phyloP scores from a whole-genome alignment of 1,140 invertebrate species.

The Harpegnathos saltator region DNA sequence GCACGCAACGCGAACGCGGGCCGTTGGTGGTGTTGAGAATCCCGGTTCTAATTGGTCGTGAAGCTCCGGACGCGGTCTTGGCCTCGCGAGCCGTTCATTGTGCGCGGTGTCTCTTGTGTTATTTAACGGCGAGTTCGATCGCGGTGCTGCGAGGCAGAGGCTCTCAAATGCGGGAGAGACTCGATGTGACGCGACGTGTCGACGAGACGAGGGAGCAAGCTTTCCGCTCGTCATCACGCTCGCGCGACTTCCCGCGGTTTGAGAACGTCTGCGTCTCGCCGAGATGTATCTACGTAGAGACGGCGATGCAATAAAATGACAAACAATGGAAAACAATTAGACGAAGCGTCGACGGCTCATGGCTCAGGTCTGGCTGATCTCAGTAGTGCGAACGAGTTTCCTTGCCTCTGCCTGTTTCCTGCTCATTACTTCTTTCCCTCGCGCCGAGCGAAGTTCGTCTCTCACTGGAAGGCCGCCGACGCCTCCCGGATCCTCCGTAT shows the following conservation, averaged over 20 bases:
- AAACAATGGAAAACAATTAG: conserved; percentile 50
- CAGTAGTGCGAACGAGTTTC: conserved; percentile 32
- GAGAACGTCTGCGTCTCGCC: neutral
- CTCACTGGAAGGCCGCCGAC: neutral
- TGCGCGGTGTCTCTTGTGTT: conserved; percentile 1
- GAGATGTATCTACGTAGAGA: neutral
- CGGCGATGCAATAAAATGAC: conserved; percentile 34
- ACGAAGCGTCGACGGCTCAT: conserved; percentile 47
- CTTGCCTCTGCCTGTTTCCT: no score
- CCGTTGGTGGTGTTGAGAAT: no score
- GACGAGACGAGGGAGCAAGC: no score
- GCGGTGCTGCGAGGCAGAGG: neutral
- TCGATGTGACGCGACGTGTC: no score
- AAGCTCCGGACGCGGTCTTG: conserved; percentile 26
- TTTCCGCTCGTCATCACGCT: neutral
- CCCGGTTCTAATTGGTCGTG: conserved; percentile 39
- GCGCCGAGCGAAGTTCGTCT: conserved; percentile 37
- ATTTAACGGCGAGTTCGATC: conserved; percentile 27
- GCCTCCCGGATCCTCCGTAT: conserved; percentile 26
- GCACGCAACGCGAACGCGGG: neutral
- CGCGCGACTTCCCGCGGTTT: neutral
- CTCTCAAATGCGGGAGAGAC: neutral
- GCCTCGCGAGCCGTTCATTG: neutral
- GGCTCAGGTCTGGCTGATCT: conserved; percentile 36
- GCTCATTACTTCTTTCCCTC: neutral